These are phyloP conservation scores for Druon quercuslanigerum DNA, from an alignment of 1,140 invertebrate genomes.

Conservation along the genomic window DNA sequence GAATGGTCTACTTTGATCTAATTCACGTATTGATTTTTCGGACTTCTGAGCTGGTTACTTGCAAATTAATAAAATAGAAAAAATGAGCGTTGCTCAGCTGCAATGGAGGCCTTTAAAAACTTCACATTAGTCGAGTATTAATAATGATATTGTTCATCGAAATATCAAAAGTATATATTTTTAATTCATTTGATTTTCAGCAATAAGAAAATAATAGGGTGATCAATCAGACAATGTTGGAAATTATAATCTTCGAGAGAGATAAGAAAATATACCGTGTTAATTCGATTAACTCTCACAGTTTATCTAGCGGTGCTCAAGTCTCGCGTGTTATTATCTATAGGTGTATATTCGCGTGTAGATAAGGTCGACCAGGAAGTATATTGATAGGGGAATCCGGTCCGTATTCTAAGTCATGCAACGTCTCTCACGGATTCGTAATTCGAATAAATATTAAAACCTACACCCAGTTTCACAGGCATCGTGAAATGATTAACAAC, in stretches of 20 bases:
- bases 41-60: too few species aligned
- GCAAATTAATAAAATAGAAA: too few species aligned
- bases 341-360: conserved; percentile 49
- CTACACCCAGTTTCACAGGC: background rate
- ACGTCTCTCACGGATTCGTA: conserved; percentile 25
- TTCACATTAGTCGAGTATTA: too few species aligned
- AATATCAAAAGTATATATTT: background rate
- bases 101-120: too few species aligned
- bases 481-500: conserved; percentile 26
- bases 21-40: too few species aligned
- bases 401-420: conserved; percentile 43
- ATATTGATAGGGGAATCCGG: conserved; percentile 48
- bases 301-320: conserved; percentile 52
- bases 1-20: too few species aligned
- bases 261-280: conserved; percentile 45
- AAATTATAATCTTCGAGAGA: conserved; percentile 5
- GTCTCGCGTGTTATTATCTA: conserved; percentile 51
- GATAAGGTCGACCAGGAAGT: conserved; percentile 52
- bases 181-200: background rate
- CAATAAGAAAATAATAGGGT: background rate
- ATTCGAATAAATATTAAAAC: conserved; percentile 17
- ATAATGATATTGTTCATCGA: background rate
- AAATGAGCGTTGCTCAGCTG: too few species aligned
- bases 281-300: conserved; percentile 56
- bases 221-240: background rate